These are phyloP conservation scores for Diaperis boleti DNA, from an alignment of 2,888 invertebrate genomes.

Conservation along the genomic window DNA sequence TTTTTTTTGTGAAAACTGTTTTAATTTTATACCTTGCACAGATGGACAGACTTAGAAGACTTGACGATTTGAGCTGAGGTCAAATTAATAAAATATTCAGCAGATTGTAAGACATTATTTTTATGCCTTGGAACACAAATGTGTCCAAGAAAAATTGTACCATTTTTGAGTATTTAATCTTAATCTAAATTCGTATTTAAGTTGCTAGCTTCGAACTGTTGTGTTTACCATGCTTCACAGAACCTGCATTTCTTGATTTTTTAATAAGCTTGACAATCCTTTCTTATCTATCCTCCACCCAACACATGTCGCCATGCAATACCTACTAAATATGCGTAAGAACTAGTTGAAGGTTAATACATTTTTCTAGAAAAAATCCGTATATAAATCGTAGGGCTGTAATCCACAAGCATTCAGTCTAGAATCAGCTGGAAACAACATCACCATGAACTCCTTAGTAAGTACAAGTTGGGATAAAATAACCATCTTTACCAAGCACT, in stretches of 20 bases:
- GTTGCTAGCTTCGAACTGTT: background rate
- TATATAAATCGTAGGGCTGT: constrained; percentile 50
- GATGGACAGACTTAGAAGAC: too few relatives aligned
- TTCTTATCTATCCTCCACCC: constrained; percentile 37
- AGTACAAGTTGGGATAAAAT: too few relatives aligned
- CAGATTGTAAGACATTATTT: too few relatives aligned
- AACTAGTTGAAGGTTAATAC: constrained; percentile 51
- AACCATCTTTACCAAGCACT: too few relatives aligned
- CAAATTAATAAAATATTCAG: too few relatives aligned
- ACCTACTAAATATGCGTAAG: constrained; percentile 45
- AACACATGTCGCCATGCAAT: constrained; percentile 42
- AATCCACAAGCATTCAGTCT: constrained; percentile 45
- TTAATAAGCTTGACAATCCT: constrained; percentile 20
- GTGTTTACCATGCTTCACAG: background rate
- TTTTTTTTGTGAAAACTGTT: too few relatives aligned
- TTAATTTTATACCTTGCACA: too few relatives aligned
- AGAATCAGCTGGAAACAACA: constrained; percentile 40
- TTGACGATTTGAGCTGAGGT: too few relatives aligned
- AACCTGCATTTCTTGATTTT: constrained; percentile 15
- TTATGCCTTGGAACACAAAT: too few relatives aligned
- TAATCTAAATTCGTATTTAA: too few relatives aligned
- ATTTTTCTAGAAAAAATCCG: constrained; percentile 44
- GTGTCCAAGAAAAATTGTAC: too few relatives aligned
- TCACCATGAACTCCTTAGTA: constrained; percentile 59
- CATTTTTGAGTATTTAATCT: too few relatives aligned